These are phyloP conservation scores for Hemibagrus guttatus DNA, from an alignment of 2,797 vertebrate species.

Conservation along the genomic window DNA sequence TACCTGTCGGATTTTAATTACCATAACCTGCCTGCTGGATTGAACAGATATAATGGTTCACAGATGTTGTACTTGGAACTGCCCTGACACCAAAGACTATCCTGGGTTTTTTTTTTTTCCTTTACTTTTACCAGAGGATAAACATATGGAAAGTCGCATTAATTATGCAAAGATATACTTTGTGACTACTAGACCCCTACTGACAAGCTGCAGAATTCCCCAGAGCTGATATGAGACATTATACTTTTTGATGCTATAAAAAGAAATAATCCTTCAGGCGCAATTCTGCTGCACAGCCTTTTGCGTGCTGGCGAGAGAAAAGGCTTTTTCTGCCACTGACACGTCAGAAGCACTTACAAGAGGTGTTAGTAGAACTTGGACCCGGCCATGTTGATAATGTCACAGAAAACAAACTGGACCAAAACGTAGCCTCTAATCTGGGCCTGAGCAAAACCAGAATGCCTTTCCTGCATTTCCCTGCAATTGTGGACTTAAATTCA, in stretches of 20 bases:
- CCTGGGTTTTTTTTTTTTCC: slow-evolving; percentile 7
- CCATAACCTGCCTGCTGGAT: slow-evolving; percentile 55
- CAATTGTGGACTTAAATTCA: slow-evolving; percentile 52
- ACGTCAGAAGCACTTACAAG: slow-evolving; percentile 54
- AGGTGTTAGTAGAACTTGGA: slow-evolving; percentile 50
- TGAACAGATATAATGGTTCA: slow-evolving; percentile 53
- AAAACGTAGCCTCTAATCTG: slow-evolving; percentile 38
- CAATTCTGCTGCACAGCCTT: slow-evolving; percentile 58
- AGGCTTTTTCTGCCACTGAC: slow-evolving; percentile 52
- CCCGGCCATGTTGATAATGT: slow-evolving; percentile 55
- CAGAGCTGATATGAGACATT: slow-evolving; percentile 56
- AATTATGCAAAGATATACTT: slow-evolving; percentile 67
- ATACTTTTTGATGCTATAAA: slow-evolving; percentile 58
- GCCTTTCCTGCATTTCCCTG: slow-evolving; percentile 26
- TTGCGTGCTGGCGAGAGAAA: slow-evolving; percentile 60
- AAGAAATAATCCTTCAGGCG: slow-evolving; percentile 62
- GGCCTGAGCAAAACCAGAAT: slow-evolving; percentile 55
- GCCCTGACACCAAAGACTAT: slow-evolving; percentile 48
- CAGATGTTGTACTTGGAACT: slow-evolving; percentile 53
- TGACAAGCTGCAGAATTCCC: slow-evolving; percentile 58
- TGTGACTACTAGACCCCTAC: slow-evolving; percentile 59
- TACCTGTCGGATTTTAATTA: slow-evolving; percentile 63
- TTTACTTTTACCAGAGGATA: slow-evolving; percentile 52
- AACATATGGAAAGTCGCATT: slow-evolving; percentile 59
- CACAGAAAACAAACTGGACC: slow-evolving; percentile 50